phyloP scores from a whole-genome alignment of 2,797 vertebrate species.

The Steatocranus sp. region DNA sequence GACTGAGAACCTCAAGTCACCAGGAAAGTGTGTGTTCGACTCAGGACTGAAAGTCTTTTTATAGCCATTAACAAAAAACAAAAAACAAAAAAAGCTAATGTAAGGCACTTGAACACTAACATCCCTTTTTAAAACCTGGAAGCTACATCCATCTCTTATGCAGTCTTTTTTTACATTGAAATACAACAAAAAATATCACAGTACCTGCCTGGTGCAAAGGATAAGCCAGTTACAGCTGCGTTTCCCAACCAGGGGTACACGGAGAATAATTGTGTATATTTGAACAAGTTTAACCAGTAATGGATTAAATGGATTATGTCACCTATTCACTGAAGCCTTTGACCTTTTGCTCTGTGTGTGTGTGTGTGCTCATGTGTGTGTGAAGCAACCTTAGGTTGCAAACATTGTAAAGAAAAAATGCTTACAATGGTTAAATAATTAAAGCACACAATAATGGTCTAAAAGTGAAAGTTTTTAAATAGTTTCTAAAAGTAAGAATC shows the following conservation, averaged over 20 bases:
- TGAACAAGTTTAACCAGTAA: background rate
- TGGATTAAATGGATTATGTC: background rate
- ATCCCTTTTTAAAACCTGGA: background rate
- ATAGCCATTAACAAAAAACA: background rate
- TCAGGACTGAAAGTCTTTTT: background rate
- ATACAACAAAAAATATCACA: accelerated
- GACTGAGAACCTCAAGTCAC: background rate
- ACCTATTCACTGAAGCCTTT: background rate
- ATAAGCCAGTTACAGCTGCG: background rate
- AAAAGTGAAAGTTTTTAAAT: background rate
- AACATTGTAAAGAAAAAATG: too few species aligned
- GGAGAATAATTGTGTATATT: accelerated
- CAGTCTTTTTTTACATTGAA: background rate
- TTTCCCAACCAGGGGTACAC: accelerated
- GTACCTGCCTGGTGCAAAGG: background rate
- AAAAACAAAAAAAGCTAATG: background rate
- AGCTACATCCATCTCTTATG: background rate
- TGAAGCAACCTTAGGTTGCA: background rate
- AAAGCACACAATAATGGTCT: accelerated
- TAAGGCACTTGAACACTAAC: background rate
- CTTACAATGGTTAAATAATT: too few species aligned
- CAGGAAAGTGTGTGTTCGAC: background rate
- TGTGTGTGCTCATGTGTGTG: background rate
- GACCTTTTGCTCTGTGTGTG: background rate
- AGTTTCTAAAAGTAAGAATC: background rate